Percentiles rank a stretch among this genome's conserved stretches.
Conservation (phyloP, 2,888 invertebrate species). For the Omphaloscelis lunosa region DNA sequence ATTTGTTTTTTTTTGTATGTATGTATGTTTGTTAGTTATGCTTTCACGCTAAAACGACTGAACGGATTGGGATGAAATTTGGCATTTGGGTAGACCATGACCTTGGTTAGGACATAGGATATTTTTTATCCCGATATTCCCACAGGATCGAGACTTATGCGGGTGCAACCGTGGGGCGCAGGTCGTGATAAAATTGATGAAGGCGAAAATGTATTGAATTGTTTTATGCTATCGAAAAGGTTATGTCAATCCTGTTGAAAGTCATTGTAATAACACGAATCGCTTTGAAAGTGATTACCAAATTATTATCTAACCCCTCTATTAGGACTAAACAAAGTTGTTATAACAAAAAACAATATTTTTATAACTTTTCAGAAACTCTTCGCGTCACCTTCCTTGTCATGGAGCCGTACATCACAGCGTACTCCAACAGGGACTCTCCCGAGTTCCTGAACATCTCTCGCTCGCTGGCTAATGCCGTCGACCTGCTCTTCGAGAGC, state of each 20-base stretch:
- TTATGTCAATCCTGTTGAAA: neutral
- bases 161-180: neutral
- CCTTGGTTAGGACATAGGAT: too few species aligned
- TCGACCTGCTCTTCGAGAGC: conserved; percentile 90
- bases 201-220: neutral
- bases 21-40: too few species aligned
- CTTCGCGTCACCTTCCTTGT: conserved; percentile 90
- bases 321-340: neutral
- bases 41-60: too few species aligned
- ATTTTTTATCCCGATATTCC: too few species aligned
- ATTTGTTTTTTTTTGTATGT: too few species aligned
- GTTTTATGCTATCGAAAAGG: neutral
- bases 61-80: too few species aligned
- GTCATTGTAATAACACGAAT: neutral
- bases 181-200: neutral
- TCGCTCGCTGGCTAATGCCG: conserved; percentile 89
- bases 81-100: too few species aligned
- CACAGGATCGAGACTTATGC: too few species aligned
- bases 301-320: neutral
- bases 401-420: conserved; percentile 91
- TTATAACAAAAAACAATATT: too few species aligned
- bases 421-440: conserved; percentile 91
- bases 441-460: conserved; percentile 91
- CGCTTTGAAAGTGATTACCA: neutral
- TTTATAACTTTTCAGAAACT: conserved; percentile 79